Evolutionary conservation across 1,140 invertebrate species (phyloP).

Genomic region (Amyelois transitella): DNA sequence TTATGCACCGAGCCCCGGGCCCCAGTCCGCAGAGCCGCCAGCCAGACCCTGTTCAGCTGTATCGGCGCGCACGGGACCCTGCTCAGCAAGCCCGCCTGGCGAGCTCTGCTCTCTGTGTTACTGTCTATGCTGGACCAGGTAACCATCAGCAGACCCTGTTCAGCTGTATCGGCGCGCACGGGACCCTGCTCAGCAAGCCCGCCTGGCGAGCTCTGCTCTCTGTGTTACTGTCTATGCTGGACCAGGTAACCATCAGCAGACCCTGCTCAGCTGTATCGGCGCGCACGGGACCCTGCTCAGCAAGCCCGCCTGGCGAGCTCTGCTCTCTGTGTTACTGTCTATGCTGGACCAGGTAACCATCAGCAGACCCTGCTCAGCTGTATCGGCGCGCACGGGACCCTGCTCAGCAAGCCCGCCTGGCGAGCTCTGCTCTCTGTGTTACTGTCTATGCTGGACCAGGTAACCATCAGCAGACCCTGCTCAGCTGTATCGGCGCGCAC

Average conservation of each 20-base stretch:
- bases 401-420: neutral
- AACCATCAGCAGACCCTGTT: conserved; percentile 53
- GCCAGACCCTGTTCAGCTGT: conserved; percentile 98
- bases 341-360: neutral
- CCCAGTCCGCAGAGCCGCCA: conserved; percentile 97
- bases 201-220: conserved; percentile 94
- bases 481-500: too few relatives aligned
- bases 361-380: too few relatives aligned
- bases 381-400: neutral
- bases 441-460: neutral
- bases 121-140: conserved; percentile 97
- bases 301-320: neutral
- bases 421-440: neutral
- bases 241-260: conserved; percentile 80
- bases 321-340: neutral
- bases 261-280: neutral
- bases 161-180: neutral
- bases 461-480: too few relatives aligned
- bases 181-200: conserved; percentile 78
- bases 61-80: conserved; percentile 95
- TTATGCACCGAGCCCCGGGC: conserved; percentile 96
- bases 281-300: neutral
- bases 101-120: conserved; percentile 91
- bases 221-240: conserved; percentile 95
- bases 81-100: conserved; percentile 91